These are phyloP conservation scores for Syngnathus scovelli DNA, from an alignment of 2,113 vertebrate genomes.

Conservation along the genomic window DNA sequence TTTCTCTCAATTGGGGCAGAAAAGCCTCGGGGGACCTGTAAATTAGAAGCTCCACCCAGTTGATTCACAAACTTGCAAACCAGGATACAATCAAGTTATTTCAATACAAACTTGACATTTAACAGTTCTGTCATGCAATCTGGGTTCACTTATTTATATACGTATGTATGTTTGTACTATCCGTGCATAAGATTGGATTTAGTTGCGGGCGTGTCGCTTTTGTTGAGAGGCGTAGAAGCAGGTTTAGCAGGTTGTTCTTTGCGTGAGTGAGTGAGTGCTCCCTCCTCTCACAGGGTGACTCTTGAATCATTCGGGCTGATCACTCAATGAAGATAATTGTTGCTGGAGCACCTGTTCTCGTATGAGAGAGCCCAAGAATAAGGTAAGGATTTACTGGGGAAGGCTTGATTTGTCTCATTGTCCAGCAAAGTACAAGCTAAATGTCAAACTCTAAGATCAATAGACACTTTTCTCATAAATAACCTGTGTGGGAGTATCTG, in stretches of 20 bases:
- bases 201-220: constrained; percentile 42
- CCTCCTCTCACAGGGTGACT: constrained; percentile 21
- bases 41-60: constrained; percentile 39
- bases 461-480: neutral
- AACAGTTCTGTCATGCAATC: neutral
- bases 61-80: constrained; percentile 29
- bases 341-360: constrained; percentile 57
- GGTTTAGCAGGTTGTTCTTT: constrained; percentile 62
- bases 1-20: neutral
- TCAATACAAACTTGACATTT: constrained; percentile 1
- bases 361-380: constrained; percentile 42
- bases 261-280: constrained; percentile 45
- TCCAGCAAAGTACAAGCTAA: neutral
- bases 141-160: neutral
- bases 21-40: constrained; percentile 29
- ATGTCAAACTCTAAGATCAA: neutral
- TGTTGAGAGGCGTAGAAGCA: constrained; percentile 57
- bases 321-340: constrained; percentile 43
- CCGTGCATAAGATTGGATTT: constrained; percentile 15
- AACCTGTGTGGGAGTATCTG: neutral
- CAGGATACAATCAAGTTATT: constrained; percentile 7
- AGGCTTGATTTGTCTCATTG: constrained; percentile 16
- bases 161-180: constrained; percentile 13
- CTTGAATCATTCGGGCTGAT: constrained; percentile 55
- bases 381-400: constrained; percentile 51